Evolutionary conservation across 1,140 invertebrate genomes (phyloP).

Genomic region (Formica selysi): DNA sequence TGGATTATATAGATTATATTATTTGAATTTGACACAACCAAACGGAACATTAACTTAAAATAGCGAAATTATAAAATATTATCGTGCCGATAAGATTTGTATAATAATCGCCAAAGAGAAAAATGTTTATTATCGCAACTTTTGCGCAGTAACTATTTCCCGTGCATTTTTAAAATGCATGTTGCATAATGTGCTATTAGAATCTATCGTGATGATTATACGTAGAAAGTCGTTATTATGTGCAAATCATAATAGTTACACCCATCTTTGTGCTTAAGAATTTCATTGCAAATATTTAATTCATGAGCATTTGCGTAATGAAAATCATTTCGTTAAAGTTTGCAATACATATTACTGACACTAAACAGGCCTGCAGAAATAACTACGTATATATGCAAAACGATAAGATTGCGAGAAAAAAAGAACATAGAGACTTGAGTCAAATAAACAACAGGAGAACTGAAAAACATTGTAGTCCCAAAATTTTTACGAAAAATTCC

Average conservation of each 20-base stretch:
- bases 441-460: too few relatives aligned
- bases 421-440: too few relatives aligned
- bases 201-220: constrained; percentile 36
- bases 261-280: constrained; percentile 17
- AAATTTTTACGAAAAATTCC: too few relatives aligned
- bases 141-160: constrained; percentile 14
- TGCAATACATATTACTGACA: too few relatives aligned
- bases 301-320: constrained; percentile 28
- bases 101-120: background rate
- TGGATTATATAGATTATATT: background rate
- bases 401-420: too few relatives aligned
- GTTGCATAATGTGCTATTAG: constrained; percentile 22
- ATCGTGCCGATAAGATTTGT: constrained; percentile 4
- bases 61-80: constrained; percentile 9
- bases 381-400: too few relatives aligned
- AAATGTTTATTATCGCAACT: background rate
- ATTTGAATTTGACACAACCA: background rate
- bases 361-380: too few relatives aligned
- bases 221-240: constrained; percentile 45
- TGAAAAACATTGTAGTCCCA: too few relatives aligned
- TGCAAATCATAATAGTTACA: constrained; percentile 48
- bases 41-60: background rate
- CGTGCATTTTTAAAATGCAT: constrained; percentile 18
- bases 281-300: constrained; percentile 28
- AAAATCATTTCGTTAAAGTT: constrained; percentile 14